Percentiles rank a stretch among this genome's conserved stretches.
Evolutionary conservation across 2,797 vertebrate species (phyloP).

Genomic region (Lophotriccus pileatus): DNA sequence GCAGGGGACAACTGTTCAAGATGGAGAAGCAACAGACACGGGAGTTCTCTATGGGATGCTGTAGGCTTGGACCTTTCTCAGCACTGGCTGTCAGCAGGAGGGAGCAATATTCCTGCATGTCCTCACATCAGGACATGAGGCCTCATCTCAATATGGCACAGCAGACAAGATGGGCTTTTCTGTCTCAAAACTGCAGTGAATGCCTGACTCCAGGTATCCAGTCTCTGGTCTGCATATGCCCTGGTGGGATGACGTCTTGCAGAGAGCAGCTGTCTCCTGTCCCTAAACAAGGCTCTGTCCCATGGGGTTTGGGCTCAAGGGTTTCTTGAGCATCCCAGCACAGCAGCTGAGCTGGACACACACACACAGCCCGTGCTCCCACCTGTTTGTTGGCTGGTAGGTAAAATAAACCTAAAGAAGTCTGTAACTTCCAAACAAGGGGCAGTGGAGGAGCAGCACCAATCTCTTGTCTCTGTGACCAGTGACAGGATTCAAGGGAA

Average conservation of each 20-base stretch:
- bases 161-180: not conserved
- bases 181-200: accelerated
- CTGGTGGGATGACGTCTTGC: not conserved
- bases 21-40: accelerated
- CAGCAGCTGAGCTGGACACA: not conserved
- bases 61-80: not conserved
- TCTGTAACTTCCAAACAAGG: not conserved
- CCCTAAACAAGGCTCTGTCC: not conserved
- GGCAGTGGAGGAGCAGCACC: not conserved
- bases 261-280: not conserved
- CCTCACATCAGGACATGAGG: accelerated
- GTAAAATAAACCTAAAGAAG: not conserved
- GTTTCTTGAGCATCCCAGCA: not conserved
- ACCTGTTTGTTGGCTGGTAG: not conserved
- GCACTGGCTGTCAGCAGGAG: not conserved
- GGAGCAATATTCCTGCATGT: not conserved
- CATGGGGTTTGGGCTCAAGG: not conserved
- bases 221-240: not conserved
- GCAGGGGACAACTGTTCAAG: not conserved
- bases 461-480: not conserved
- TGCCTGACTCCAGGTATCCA: not conserved
- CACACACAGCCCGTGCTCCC: accelerated
- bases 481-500: not conserved
- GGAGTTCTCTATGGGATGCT: not conserved
- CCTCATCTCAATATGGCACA: not conserved